Evolutionary conservation across 2,888 invertebrate genomes (phyloP).

Genomic region (Julus scandinavius): DNA sequence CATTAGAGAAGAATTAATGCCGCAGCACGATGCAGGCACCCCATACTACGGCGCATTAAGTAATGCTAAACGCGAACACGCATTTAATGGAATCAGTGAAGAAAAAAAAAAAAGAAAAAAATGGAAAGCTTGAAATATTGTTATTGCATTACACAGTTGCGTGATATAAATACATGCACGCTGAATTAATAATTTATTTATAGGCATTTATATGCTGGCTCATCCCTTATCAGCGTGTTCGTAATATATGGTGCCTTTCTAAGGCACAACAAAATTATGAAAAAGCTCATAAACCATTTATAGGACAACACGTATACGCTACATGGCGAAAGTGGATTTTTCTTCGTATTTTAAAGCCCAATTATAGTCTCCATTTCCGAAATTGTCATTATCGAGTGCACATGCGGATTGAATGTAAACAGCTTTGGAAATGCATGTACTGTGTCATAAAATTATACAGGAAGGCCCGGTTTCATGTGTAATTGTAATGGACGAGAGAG

Average conservation of each 20-base stretch:
- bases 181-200: constrained; percentile 33
- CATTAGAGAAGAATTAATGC: neutral
- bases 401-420: neutral
- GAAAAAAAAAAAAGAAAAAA: neutral
- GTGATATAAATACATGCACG: constrained; percentile 33
- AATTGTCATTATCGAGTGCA: constrained; percentile 1
- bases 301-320: neutral
- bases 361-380: neutral
- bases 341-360: neutral
- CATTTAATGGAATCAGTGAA: constrained; percentile 20
- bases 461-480: neutral
- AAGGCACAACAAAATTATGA: neutral
- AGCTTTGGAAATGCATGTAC: neutral
- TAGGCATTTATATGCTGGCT: constrained; percentile 27
- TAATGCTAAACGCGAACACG: constrained; percentile 8
- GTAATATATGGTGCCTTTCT: neutral
- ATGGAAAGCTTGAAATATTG: constrained; percentile 8
- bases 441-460: neutral
- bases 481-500: too few species aligned
- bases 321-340: neutral
- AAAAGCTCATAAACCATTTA: constrained; percentile 25
- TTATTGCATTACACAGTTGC: constrained; percentile 18
- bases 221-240: constrained; percentile 11
- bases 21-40: neutral
- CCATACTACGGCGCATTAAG: neutral